Conservation (phyloP, 2,113 vertebrate species). For the Colossoma macropomum region DNA sequence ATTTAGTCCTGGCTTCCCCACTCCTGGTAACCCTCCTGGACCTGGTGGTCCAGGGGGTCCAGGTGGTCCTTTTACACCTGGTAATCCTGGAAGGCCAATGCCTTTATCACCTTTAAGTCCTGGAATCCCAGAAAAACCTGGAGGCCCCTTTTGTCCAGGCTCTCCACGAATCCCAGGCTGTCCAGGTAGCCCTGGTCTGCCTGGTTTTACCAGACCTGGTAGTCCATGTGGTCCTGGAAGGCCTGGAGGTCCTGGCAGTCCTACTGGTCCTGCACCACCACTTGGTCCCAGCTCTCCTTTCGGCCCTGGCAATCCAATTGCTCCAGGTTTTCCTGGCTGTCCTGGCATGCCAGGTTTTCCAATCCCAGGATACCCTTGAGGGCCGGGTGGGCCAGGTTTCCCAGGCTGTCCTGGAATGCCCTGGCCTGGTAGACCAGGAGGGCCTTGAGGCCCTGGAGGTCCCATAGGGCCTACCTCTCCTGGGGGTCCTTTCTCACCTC, state of each 20-base stretch:
- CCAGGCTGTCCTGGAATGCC: constrained; percentile 71
- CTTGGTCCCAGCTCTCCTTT: constrained; percentile 72
- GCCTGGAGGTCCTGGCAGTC: constrained; percentile 71
- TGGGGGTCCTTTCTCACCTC: constrained; percentile 83
- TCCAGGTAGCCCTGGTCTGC: constrained; percentile 88
- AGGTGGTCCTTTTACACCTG: constrained; percentile 85
- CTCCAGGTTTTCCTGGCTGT: constrained; percentile 77
- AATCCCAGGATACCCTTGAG: constrained; percentile 74
- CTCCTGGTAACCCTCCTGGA: constrained; percentile 82
- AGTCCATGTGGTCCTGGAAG: constrained; percentile 75
- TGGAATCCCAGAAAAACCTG: constrained; percentile 81
- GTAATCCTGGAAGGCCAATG: constrained; percentile 85
- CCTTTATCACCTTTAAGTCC: constrained; percentile 91
- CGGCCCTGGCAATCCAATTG: constrained; percentile 66
- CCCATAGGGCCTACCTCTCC: constrained; percentile 87
- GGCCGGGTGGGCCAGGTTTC: constrained; percentile 72
- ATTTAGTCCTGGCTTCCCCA: constrained; percentile 87
- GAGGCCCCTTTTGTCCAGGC: constrained; percentile 87
- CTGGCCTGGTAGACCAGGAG: constrained; percentile 84
- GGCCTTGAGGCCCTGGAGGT: constrained; percentile 86
- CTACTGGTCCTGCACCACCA: constrained; percentile 70
- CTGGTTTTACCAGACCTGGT: constrained; percentile 85
- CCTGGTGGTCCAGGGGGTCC: constrained; percentile 86
- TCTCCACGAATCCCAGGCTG: constrained; percentile 84
- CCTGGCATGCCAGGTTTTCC: constrained; percentile 79